Evolutionary conservation across 2,888 invertebrate species (phyloP).

Genomic region (Ormia ochracea): DNA sequence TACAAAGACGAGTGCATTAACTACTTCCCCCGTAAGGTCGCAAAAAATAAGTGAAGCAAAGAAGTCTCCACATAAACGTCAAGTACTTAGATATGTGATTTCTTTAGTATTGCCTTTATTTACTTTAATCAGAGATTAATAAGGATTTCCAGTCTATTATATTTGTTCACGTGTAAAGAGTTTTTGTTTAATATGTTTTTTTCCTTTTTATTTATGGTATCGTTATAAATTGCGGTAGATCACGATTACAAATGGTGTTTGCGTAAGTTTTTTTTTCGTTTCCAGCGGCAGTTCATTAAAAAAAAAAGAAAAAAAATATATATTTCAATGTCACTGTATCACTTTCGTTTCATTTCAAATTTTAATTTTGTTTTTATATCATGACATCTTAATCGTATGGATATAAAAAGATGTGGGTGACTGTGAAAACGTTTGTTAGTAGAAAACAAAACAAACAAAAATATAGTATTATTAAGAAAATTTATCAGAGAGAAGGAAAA

Average conservation of each 20-base stretch:
- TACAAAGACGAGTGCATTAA: too few species aligned
- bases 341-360: slow-evolving; percentile 54
- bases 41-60: too few species aligned
- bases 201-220: too few species aligned
- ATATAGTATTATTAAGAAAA: slow-evolving; percentile 19
- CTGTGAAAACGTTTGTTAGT: slow-evolving; percentile 44
- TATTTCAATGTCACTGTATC: slow-evolving; percentile 57
- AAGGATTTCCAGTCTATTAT: too few species aligned
- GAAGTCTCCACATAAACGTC: too few species aligned
- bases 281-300: slow-evolving; percentile 19
- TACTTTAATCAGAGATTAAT: too few species aligned
- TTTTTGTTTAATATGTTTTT: not conserved
- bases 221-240: slow-evolving; percentile 10
- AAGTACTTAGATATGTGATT: too few species aligned
- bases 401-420: slow-evolving; percentile 27
- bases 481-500: not conserved
- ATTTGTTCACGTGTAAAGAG: not conserved
- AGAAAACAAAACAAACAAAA: not conserved
- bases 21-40: too few species aligned
- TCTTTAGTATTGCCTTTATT: too few species aligned
- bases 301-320: not conserved
- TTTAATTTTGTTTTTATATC: slow-evolving; percentile 24
- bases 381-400: slow-evolving; percentile 48
- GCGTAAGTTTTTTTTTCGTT: not conserved
- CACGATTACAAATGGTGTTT: slow-evolving; percentile 33